Percentiles rank a stretch among this genome's conserved stretches.
Conservation (phyloP, 2,888 invertebrate species). For the Dyspetes luteomarginatus region DNA sequence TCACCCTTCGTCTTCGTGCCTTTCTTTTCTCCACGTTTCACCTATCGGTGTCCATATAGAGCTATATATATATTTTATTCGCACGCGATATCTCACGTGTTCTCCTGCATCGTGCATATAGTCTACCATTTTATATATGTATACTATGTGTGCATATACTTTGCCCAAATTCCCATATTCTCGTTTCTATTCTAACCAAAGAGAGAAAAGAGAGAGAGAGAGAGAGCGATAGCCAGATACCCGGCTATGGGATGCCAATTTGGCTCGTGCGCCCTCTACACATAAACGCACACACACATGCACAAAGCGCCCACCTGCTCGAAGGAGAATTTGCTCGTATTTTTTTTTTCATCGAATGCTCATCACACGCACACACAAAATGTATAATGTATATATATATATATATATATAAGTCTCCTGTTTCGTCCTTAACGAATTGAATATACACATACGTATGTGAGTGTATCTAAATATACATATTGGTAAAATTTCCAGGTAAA, state of each 20-base stretch:
- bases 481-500: not conserved
- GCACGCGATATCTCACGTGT: conserved; percentile 59
- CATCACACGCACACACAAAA: conserved; percentile 51
- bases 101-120: conserved; percentile 16
- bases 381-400: no score
- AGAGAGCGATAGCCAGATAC: conserved; percentile 31
- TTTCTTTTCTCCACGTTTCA: conserved; percentile 1
- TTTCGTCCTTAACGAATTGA: conserved; percentile 24
- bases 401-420: no score
- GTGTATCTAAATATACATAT: no score
- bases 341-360: conserved; percentile 43
- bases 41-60: not conserved
- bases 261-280: conserved; percentile 60
- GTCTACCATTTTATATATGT: not conserved
- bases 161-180: not conserved
- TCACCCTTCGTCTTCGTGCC: conserved; percentile 11
- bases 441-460: conserved; percentile 4
- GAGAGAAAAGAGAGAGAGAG: not conserved
- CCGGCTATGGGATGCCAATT: conserved; percentile 58
- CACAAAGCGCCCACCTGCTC: conserved; percentile 50
- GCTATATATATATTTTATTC: conserved; percentile 45
- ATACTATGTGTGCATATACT: not conserved
- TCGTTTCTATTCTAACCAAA: conserved; percentile 1
- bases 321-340: conserved; percentile 31
- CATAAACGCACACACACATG: conserved; percentile 20